phyloP scores from a whole-genome alignment of 2,797 vertebrate species.

The Aselliscus stoliczkanus region DNA sequence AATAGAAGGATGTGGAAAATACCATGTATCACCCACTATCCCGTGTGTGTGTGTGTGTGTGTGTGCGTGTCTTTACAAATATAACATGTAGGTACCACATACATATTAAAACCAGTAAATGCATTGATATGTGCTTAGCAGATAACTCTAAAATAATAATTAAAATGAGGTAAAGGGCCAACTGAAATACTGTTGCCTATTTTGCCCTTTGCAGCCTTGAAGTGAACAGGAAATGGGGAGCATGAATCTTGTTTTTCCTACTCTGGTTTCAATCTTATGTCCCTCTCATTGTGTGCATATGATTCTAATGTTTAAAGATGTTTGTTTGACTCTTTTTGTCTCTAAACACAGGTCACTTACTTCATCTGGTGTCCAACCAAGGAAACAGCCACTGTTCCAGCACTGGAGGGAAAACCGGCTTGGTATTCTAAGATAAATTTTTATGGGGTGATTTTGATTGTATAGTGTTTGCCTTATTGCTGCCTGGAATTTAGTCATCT shows the following conservation, averaged over 20 bases:
- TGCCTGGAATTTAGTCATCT: not conserved
- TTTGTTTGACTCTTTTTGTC: not conserved
- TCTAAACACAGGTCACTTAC: not conserved
- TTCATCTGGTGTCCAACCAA: not conserved
- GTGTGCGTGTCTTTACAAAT: not conserved
- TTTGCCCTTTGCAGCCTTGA: not conserved
- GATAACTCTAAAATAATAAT: not conserved
- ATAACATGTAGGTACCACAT: not conserved
- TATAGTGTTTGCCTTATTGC: not conserved
- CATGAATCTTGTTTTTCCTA: accelerated
- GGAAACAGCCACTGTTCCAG: not conserved
- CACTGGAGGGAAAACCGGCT: not conserved
- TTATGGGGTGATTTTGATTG: not conserved
- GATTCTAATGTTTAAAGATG: not conserved
- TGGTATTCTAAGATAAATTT: not conserved
- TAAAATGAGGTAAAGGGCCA: not conserved
- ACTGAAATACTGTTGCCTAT: not conserved
- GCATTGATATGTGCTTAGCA: not conserved
- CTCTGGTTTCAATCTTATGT: not conserved
- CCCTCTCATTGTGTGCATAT: accelerated
- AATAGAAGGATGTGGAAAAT: not conserved
- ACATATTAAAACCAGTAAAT: not conserved
- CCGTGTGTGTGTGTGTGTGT: no score
- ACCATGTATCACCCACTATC: not conserved
- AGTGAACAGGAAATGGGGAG: not conserved